Evolutionary conservation across 1,140 invertebrate species (phyloP).

Genomic region (Vanessa tameamea): DNA sequence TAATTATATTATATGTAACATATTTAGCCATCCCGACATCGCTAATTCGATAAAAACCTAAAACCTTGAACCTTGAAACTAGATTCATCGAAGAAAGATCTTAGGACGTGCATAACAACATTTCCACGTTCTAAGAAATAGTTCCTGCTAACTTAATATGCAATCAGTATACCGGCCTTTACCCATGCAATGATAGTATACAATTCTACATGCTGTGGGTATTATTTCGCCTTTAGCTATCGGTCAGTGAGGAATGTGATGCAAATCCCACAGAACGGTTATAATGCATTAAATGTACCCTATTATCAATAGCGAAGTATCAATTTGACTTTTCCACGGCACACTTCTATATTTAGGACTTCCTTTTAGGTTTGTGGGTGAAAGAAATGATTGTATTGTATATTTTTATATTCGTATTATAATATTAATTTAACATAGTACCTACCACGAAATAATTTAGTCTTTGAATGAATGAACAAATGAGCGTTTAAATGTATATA

Average conservation of each 20-base stretch:
- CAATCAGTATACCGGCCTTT: constrained; percentile 16
- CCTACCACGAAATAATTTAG: background rate
- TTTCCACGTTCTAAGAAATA: constrained; percentile 10
- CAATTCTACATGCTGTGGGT: constrained; percentile 25
- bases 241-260: constrained; percentile 41
- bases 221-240: constrained; percentile 44
- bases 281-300: constrained; percentile 36
- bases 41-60: too few relatives aligned
- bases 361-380: constrained; percentile 39
- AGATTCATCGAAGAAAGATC: too few relatives aligned
- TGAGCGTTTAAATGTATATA: background rate
- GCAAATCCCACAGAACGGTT: constrained; percentile 40
- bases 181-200: constrained; percentile 33
- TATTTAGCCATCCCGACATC: too few relatives aligned
- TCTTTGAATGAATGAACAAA: background rate
- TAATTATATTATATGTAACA: too few relatives aligned
- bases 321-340: constrained; percentile 43
- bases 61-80: too few relatives aligned
- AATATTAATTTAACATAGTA: background rate
- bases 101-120: too few relatives aligned
- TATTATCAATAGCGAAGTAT: constrained; percentile 36
- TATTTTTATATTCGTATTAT: constrained; percentile 2
- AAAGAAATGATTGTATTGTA: constrained; percentile 11
- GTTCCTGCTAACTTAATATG: constrained; percentile 23
- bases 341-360: constrained; percentile 38